A percentile compares a stretch with the other conserved stretches of the same genome.
phyloP scores from a whole-genome alignment of 1,140 invertebrate genomes.

The Caenorhabditis brenneri region DNA sequence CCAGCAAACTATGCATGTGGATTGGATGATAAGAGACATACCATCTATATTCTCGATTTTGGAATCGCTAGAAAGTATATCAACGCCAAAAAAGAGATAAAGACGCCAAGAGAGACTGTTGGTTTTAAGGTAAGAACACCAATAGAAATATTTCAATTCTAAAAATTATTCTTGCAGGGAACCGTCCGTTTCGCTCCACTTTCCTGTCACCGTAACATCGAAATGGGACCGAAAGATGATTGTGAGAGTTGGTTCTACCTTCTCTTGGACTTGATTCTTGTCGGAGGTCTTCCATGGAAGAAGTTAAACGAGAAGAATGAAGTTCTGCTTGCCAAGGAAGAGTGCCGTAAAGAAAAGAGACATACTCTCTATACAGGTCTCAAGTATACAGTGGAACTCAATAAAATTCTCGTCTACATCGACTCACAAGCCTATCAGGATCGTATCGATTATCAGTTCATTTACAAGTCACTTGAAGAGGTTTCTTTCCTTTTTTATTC shows the following conservation, averaged over 20 bases:
- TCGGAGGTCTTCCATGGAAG: slow-evolving; percentile 45
- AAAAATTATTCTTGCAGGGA: slow-evolving; percentile 6
- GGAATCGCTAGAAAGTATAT: slow-evolving; percentile 45
- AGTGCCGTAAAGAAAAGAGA: slow-evolving; percentile 52
- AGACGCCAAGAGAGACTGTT: neutral
- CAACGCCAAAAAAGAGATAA: neutral
- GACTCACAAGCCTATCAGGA: slow-evolving; percentile 49
- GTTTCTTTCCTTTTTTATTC: neutral
- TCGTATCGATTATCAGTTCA: slow-evolving; percentile 49
- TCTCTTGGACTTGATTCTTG: slow-evolving; percentile 44
- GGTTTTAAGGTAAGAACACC: neutral
- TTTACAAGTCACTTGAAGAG: slow-evolving; percentile 35
- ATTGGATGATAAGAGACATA: too few species aligned
- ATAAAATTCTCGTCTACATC: slow-evolving; percentile 53
- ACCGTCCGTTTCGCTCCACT: slow-evolving; percentile 56
- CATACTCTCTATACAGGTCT: slow-evolving; percentile 43
- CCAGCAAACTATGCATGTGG: too few species aligned
- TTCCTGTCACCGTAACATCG: slow-evolving; percentile 28
- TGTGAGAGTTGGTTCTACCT: slow-evolving; percentile 56
- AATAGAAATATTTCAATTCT: neutral
- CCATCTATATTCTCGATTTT: slow-evolving; percentile 51
- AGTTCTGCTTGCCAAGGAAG: slow-evolving; percentile 54
- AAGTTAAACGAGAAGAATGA: slow-evolving; percentile 53
- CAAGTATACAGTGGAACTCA: slow-evolving; percentile 11
- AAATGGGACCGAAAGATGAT: slow-evolving; percentile 51